Conservation (phyloP, 2,888 invertebrate genomes). For the Pseudanteris insignis region DNA sequence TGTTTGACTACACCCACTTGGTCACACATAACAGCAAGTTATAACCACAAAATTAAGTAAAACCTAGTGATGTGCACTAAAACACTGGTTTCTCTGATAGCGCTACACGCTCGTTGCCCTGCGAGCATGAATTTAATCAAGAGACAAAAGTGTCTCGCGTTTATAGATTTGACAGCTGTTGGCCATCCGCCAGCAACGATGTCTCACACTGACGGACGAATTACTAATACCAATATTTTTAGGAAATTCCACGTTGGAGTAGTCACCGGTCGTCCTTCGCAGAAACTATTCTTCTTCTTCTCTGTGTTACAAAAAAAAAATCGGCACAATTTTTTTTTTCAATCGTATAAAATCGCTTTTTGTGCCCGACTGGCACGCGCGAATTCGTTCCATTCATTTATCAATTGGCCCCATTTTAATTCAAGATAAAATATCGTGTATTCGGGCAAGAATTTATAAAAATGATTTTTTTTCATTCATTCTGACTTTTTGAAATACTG, state of each 20-base stretch:
- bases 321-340: slow-evolving; percentile 9
- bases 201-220: slow-evolving; percentile 33
- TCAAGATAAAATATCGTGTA: too few species aligned
- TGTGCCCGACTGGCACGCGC: too few species aligned
- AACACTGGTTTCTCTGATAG: slow-evolving; percentile 2
- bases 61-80: background rate
- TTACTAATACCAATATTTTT: slow-evolving; percentile 38
- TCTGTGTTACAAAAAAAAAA: slow-evolving; percentile 11
- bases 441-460: too few species aligned
- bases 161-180: slow-evolving; percentile 29
- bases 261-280: slow-evolving; percentile 32
- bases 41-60: slow-evolving; percentile 1
- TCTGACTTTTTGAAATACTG: too few species aligned
- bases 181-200: slow-evolving; percentile 23
- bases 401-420: too few species aligned
- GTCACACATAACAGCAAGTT: too few species aligned
- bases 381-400: too few species aligned
- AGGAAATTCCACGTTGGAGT: slow-evolving; percentile 29
- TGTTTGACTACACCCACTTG: background rate
- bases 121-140: slow-evolving; percentile 23
- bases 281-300: slow-evolving; percentile 13
- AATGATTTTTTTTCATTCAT: too few species aligned
- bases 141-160: slow-evolving; percentile 29
- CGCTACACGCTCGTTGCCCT: slow-evolving; percentile 16
- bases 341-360: too few species aligned